Evolutionary conservation across 1,140 invertebrate species (phyloP).

Genomic region (Atopsyche davidsoni): DNA sequence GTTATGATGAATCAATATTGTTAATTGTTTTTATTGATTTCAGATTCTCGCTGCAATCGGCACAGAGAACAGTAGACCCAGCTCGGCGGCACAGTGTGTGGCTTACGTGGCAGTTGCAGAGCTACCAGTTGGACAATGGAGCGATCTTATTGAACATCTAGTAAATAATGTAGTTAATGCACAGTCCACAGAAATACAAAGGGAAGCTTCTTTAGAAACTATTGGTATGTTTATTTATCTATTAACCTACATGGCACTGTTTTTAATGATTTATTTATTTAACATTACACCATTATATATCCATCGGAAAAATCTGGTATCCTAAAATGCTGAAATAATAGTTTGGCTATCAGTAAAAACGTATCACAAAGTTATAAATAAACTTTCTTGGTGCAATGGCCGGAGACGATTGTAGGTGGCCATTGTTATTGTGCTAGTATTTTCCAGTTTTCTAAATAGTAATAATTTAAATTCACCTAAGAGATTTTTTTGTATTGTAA

Average conservation of each 20-base stretch:
- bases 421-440: no score
- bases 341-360: no score
- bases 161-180: conserved; percentile 87
- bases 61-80: conserved; percentile 90
- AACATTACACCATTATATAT: neutral
- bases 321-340: no score
- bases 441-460: no score
- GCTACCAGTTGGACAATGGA: conserved; percentile 79
- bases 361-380: no score
- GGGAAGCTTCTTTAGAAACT: conserved; percentile 93
- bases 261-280: neutral
- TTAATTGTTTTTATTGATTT: conserved; percentile 30
- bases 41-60: conserved; percentile 89
- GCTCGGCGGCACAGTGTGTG: conserved; percentile 97
- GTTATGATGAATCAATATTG: conserved; percentile 1
- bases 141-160: conserved; percentile 77
- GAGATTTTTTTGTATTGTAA: no score
- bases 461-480: no score
- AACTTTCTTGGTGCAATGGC: no score
- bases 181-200: conserved; percentile 85
- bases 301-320: neutral
- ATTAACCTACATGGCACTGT: neutral
- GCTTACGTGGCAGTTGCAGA: conserved; percentile 97
- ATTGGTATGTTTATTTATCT: conserved; percentile 79
- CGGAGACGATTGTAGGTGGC: no score